Evolutionary conservation across 2,113 vertebrate genomes (phyloP).

Genomic region (Mus pahari): DNA sequence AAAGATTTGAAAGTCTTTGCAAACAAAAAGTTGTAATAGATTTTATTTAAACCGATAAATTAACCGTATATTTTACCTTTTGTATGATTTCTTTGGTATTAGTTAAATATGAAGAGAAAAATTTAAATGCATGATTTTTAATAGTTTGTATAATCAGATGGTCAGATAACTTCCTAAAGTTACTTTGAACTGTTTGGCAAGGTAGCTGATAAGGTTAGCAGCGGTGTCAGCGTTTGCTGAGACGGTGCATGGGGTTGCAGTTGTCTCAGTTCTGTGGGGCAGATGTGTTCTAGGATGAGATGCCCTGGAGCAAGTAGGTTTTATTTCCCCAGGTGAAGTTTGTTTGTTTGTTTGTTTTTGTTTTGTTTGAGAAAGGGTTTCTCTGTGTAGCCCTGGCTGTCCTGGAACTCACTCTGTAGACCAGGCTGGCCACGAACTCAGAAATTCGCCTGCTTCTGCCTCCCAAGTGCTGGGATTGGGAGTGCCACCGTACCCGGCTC

Average conservation of each 20-base stretch:
- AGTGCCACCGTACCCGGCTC: no score
- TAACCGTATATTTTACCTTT: conserved; percentile 24
- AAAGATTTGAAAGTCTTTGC: conserved; percentile 39
- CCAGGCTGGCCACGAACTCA: no score
- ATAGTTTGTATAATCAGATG: conserved; percentile 7
- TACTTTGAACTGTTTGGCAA: conserved; percentile 37
- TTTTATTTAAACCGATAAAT: conserved; percentile 34
- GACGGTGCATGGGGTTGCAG: neutral
- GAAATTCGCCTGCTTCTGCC: no score
- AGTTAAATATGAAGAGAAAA: conserved; percentile 46
- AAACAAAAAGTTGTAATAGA: neutral
- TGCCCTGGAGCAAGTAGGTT: neutral
- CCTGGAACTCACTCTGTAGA: no score
- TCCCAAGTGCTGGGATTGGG: no score
- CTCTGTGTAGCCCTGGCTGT: no score
- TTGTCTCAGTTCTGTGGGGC: neutral
- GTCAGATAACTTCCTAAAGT: neutral
- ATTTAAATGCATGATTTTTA: neutral
- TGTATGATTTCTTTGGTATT: conserved; percentile 41
- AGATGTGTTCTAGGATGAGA: neutral
- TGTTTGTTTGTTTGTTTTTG: no score
- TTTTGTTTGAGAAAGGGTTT: no score
- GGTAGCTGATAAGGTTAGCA: neutral
- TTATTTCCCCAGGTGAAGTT: neutral
- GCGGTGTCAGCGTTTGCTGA: conserved; percentile 7